phyloP scores from a whole-genome alignment of 1,140 invertebrate species.

The Drosophila repletoides region DNA sequence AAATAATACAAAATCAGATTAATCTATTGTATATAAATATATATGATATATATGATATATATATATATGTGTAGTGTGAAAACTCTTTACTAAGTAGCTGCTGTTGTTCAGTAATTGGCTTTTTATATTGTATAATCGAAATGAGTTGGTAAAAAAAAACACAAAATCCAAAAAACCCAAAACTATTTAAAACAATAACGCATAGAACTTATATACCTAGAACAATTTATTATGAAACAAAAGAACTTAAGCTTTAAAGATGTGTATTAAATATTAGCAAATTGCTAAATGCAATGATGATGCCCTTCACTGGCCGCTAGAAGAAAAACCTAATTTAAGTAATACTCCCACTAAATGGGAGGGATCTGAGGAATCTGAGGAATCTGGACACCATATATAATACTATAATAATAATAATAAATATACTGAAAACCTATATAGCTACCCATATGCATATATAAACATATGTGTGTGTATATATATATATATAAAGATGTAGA shows the following conservation, averaged over 20 bases:
- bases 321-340: constrained; percentile 57
- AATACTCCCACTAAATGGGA: neutral
- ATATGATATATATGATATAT: constrained; percentile 40
- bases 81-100: constrained; percentile 53
- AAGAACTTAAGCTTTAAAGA: constrained; percentile 65
- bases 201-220: constrained; percentile 28
- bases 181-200: constrained; percentile 48
- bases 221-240: constrained; percentile 13
- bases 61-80: constrained; percentile 47
- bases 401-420: constrained; percentile 17
- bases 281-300: constrained; percentile 37
- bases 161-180: too few species aligned
- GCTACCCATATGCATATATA: constrained; percentile 13
- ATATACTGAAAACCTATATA: constrained; percentile 37
- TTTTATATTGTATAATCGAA: constrained; percentile 68
- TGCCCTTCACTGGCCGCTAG: constrained; percentile 79
- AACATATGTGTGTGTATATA: constrained; percentile 9
- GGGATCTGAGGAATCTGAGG: too few species aligned
- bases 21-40: constrained; percentile 19
- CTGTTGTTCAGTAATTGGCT: constrained; percentile 73
- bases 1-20: constrained; percentile 5
- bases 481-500: constrained; percentile 31
- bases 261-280: constrained; percentile 31
- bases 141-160: constrained; percentile 46
- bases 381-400: constrained; percentile 5